phyloP scores from a whole-genome alignment of 2,113 vertebrate genomes.

The Cairina moschata region DNA sequence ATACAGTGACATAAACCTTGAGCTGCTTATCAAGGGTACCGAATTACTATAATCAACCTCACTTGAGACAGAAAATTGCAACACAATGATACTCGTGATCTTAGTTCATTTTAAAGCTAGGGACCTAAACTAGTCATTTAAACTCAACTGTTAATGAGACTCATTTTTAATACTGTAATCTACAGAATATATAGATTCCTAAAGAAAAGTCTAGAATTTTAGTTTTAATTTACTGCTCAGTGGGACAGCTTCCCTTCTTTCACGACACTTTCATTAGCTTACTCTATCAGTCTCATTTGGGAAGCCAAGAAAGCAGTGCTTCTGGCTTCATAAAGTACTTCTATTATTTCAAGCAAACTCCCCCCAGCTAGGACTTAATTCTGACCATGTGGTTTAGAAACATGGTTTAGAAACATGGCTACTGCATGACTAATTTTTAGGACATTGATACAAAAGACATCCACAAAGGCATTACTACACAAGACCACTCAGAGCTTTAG shows the following conservation, averaged over 20 bases:
- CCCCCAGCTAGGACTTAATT: not conserved
- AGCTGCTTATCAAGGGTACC: not conserved
- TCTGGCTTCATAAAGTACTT: not conserved
- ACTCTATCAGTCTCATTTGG: not conserved
- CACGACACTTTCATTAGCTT: not conserved
- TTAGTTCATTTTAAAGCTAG: not conserved
- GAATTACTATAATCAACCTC: not conserved
- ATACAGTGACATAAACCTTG: not conserved
- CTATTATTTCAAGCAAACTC: not conserved
- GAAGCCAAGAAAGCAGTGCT: not conserved
- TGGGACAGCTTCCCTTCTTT: not conserved
- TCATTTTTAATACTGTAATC: not conserved
- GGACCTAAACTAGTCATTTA: not conserved
- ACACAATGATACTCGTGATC: not conserved
- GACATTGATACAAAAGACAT: not conserved
- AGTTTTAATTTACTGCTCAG: not conserved
- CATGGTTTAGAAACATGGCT: not conserved
- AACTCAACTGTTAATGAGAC: not conserved
- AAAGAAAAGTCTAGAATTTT: not conserved
- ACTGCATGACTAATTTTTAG: not conserved
- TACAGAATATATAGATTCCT: not conserved
- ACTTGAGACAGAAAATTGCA: not conserved
- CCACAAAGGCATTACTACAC: not conserved
- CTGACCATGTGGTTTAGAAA: not conserved
- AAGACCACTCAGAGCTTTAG: not conserved